These are phyloP conservation scores for Drosophila seguyi DNA, from an alignment of 1,140 invertebrate genomes.

Conservation along the genomic window DNA sequence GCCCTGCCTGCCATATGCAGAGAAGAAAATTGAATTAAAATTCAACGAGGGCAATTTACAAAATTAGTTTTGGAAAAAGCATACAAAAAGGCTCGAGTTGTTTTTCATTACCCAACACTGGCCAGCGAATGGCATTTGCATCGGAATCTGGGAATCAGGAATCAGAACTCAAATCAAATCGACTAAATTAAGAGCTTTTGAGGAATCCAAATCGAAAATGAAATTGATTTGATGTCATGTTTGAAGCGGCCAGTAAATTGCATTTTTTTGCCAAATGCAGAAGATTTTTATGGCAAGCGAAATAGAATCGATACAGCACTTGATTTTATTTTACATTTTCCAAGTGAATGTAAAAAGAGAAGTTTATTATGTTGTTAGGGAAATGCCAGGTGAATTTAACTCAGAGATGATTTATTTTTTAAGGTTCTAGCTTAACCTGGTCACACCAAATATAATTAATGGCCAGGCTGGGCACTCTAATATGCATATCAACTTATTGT, in stretches of 20 bases:
- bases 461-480: neutral
- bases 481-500: neutral
- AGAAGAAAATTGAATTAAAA: slow-evolving; percentile 51
- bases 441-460: neutral
- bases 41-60: slow-evolving; percentile 47
- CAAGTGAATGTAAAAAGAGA: neutral
- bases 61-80: slow-evolving; percentile 32
- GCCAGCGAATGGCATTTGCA: slow-evolving; percentile 15
- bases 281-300: slow-evolving; percentile 9
- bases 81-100: slow-evolving; percentile 1
- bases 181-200: slow-evolving; percentile 45
- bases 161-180: slow-evolving; percentile 31
- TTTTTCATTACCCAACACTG: slow-evolving; percentile 25
- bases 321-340: neutral
- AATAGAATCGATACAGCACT: neutral
- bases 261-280: slow-evolving; percentile 4
- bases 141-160: slow-evolving; percentile 3
- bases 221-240: slow-evolving; percentile 29
- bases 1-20: slow-evolving; percentile 28
- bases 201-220: slow-evolving; percentile 28
- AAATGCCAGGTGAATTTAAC: neutral
- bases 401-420: neutral
- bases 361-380: neutral
- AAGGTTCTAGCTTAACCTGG: neutral
- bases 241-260: slow-evolving; percentile 12